phyloP scores from a whole-genome alignment of 1,140 invertebrate species.

The Bombus confusus region DNA sequence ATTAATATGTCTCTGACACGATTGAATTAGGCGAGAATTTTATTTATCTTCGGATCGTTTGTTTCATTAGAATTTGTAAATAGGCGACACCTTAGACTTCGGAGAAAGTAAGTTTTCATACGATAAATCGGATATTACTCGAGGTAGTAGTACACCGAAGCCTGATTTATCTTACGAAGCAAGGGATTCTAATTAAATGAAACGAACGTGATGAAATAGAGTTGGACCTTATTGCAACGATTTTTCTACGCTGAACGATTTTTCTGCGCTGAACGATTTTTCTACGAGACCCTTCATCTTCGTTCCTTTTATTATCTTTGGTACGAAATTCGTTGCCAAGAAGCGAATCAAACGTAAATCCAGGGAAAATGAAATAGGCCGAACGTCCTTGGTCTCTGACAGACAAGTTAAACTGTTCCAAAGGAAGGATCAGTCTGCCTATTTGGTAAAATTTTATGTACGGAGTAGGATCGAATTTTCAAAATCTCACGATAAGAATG shows the following conservation, averaged over 20 bases:
- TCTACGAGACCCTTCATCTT: not conserved
- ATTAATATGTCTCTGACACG: not conserved
- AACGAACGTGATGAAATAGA: conserved; percentile 5
- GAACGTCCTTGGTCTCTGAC: not conserved
- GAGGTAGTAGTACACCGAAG: not conserved
- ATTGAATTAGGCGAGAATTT: not conserved
- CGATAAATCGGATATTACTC: not conserved
- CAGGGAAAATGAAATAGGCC: conserved; percentile 12
- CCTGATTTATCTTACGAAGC: not conserved
- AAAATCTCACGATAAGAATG: no score
- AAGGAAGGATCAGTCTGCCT: not conserved
- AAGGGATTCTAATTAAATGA: not conserved
- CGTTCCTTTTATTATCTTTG: conserved; percentile 4
- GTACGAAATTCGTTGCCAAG: not conserved
- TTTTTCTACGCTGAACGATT: conserved; percentile 1
- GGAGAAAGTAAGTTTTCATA: not conserved
- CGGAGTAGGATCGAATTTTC: not conserved
- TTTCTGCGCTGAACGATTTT: conserved; percentile 1
- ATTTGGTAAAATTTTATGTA: not conserved
- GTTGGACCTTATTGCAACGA: not conserved
- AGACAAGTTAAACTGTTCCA: not conserved
- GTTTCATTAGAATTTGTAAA: not conserved
- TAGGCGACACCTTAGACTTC: not conserved
- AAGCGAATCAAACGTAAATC: conserved; percentile 12
- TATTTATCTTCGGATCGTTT: not conserved